phyloP scores from a whole-genome alignment of 2,888 invertebrate species.

The Mimachlamys varia region DNA sequence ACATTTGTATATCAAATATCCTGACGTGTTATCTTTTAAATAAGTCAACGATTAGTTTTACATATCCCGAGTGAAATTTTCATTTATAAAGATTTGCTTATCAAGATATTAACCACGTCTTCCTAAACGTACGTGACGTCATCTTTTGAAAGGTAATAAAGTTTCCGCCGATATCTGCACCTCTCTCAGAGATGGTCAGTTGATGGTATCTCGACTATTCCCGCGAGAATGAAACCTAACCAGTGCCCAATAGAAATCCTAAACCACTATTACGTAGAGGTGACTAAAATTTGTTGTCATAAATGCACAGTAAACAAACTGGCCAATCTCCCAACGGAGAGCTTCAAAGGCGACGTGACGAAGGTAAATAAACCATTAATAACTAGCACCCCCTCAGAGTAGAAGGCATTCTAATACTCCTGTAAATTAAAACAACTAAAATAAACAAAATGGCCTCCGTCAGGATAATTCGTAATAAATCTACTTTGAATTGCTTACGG shows the following conservation, averaged over 20 bases:
- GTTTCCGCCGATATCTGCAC: neutral
- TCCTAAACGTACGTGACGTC: neutral
- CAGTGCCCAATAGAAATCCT: neutral
- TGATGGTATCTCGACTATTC: neutral
- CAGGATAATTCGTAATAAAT: constrained; percentile 31
- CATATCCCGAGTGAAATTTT: too few relatives aligned
- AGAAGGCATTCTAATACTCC: neutral
- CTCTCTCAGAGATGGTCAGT: neutral
- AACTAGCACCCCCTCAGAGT: neutral
- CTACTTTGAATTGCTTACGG: neutral
- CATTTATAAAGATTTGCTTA: neutral
- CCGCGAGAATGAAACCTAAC: constrained; percentile 1
- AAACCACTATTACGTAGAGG: neutral
- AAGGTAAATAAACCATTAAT: constrained; percentile 33
- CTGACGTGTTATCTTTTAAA: too few relatives aligned
- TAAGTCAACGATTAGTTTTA: too few relatives aligned
- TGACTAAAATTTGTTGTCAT: constrained; percentile 20
- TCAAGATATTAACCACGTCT: neutral
- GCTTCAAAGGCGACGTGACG: neutral
- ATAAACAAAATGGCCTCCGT: neutral
- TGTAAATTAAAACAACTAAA: constrained; percentile 32
- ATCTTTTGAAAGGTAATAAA: neutral
- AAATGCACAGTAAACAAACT: neutral
- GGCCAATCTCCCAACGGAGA: neutral
- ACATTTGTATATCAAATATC: too few relatives aligned